Percentiles rank a stretch among this genome's conserved stretches.
Evolutionary conservation across 2,888 invertebrate species (phyloP).

Genomic region (Trissolcus brochymenae): DNA sequence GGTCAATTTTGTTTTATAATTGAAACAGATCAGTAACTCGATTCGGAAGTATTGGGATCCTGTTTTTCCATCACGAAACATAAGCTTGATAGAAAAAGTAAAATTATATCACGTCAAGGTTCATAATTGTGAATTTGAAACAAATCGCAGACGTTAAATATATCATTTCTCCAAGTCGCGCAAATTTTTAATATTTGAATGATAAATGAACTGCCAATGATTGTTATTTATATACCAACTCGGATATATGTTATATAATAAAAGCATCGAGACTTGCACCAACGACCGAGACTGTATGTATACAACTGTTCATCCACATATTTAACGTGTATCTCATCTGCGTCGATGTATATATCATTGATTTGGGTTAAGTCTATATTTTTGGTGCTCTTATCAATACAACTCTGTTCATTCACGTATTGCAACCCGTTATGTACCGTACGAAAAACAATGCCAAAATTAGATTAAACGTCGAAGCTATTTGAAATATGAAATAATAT

Average conservation of each 20-base stretch:
- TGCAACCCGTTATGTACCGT: constrained; percentile 16
- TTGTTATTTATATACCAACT: too few relatives aligned
- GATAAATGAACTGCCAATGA: too few relatives aligned
- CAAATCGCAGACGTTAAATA: too few relatives aligned
- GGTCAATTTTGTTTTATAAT: too few relatives aligned
- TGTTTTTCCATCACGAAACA: too few relatives aligned
- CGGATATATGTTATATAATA: neutral
- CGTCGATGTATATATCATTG: constrained; percentile 25
- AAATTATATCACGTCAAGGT: too few relatives aligned
- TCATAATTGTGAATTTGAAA: too few relatives aligned
- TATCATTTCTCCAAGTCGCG: too few relatives aligned
- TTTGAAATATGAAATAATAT: constrained; percentile 24
- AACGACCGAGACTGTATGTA: constrained; percentile 23
- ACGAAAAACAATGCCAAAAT: constrained; percentile 20
- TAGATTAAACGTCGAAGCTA: constrained; percentile 38
- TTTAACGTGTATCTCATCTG: constrained; percentile 24
- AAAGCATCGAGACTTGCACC: constrained; percentile 16
- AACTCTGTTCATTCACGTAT: constrained; percentile 23
- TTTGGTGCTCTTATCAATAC: constrained; percentile 41
- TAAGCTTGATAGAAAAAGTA: too few relatives aligned
- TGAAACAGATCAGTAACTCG: too few relatives aligned
- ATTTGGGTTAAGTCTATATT: constrained; percentile 34
- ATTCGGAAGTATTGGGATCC: too few relatives aligned
- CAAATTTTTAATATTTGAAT: too few relatives aligned
- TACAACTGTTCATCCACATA: neutral